These are phyloP conservation scores for Drosophila saltans DNA, from an alignment of 1,140 invertebrate species.

Conservation along the genomic window DNA sequence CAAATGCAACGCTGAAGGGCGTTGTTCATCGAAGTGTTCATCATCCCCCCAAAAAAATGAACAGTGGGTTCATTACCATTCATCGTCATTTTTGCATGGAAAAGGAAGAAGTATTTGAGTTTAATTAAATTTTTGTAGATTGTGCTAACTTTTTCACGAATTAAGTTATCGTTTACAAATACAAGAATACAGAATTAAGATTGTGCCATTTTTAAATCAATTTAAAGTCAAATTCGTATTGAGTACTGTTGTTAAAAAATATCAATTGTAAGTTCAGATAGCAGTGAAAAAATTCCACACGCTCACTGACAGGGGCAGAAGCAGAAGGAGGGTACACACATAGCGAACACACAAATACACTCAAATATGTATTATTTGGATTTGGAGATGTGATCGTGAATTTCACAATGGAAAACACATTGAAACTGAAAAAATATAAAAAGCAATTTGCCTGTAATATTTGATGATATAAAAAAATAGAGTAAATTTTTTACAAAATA, in stretches of 20 bases:
- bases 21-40: conserved; percentile 64
- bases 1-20: conserved; percentile 63
- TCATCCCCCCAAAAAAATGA: conserved; percentile 61
- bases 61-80: conserved; percentile 45
- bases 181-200: conserved; percentile 63
- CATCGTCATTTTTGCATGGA: conserved; percentile 77
- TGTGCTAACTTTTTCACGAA: conserved; percentile 69
- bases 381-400: conserved; percentile 25
- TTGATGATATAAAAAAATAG: neutral
- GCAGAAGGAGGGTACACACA: conserved; percentile 10
- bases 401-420: conserved; percentile 18
- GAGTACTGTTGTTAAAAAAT: conserved; percentile 65
- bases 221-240: conserved; percentile 65
- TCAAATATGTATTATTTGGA: conserved; percentile 70
- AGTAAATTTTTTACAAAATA: too few relatives aligned
- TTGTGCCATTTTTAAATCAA: conserved; percentile 79
- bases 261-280: conserved; percentile 71
- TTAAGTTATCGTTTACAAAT: conserved; percentile 57
- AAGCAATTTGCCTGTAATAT: neutral
- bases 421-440: conserved; percentile 26
- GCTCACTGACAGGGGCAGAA: conserved; percentile 43
- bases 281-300: conserved; percentile 80
- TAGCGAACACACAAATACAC: conserved; percentile 38
- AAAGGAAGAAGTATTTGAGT: conserved; percentile 69
- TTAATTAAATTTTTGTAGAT: conserved; percentile 68